Conservation (phyloP, 2,888 invertebrate genomes). For the Lasioglossum zephyrum region DNA sequence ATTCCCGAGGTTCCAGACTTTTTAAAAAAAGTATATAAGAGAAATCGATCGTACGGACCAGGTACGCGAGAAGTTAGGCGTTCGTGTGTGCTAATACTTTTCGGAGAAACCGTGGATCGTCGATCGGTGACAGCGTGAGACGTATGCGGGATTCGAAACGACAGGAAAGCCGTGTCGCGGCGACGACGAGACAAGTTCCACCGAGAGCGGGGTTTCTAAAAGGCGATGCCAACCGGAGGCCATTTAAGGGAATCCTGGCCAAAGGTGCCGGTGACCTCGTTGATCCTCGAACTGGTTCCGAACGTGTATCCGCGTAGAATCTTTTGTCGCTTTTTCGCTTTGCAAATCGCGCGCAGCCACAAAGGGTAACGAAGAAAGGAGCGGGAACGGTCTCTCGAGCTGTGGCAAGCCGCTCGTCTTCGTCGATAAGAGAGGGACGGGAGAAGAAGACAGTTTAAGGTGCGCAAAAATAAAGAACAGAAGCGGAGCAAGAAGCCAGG, state of each 20-base stretch:
- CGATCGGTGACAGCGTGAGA: not conserved
- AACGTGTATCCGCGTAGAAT: conserved; percentile 51
- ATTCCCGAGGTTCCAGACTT: not conserved
- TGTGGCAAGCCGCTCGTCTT: conserved; percentile 10
- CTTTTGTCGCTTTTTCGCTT: conserved; percentile 62
- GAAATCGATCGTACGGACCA: too few relatives aligned
- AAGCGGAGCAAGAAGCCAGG: conserved; percentile 23
- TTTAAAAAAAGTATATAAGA: not conserved
- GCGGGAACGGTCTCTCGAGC: not conserved
- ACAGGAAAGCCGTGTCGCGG: conserved; percentile 48
- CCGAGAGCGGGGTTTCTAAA: conserved; percentile 72
- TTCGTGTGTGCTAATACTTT: not conserved
- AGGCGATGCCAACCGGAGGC: conserved; percentile 78
- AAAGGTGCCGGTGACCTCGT: conserved; percentile 72
- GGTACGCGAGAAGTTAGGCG: not conserved
- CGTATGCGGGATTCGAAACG: conserved; percentile 21
- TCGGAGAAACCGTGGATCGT: conserved; percentile 3
- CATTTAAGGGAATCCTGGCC: conserved; percentile 81
- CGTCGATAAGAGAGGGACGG: conserved; percentile 36
- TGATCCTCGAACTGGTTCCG: conserved; percentile 71
- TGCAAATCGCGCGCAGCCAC: conserved; percentile 50
- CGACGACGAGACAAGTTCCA: conserved; percentile 61
- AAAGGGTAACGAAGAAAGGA: conserved; percentile 34
- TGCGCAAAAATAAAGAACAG: conserved; percentile 63
- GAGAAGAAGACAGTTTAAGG: conserved; percentile 37